Base-by-base conservation (phyloP, 2,113 vertebrate species). In the Camelus dromedarius region DNA sequence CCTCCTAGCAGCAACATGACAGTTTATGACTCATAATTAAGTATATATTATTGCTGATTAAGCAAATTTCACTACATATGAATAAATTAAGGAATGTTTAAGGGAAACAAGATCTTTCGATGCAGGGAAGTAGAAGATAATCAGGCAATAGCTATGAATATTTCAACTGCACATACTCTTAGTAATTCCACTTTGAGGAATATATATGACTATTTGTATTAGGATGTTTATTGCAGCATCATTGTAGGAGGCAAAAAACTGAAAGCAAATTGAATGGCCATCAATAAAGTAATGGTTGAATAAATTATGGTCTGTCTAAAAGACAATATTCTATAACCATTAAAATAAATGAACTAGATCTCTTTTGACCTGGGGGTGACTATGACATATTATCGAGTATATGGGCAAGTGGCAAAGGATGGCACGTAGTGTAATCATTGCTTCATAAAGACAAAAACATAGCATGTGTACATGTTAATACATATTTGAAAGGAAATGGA, bases 331-430 rank as follows among this genome's bases (percentile, higher is more conserved):
- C 30, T 87, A 19, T 5, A 95, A 35, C 67, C 93, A 83, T 54
- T 86, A 93, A 95, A 88, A 87, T 92, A 67, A 97, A 85, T 30
- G 20, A 81, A 64, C 26, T 95, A 67, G 50, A 83, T 95, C 42
- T 94, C 73, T 93, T 92, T 94, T 87, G 76, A 92, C 19, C 56
- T 82, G 28, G 19, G 28, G 20, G 10, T 77, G 4, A 76, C 30
- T 75, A 66, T 94, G 67, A 85, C 66, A 91, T 76, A 91, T 69
- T 32, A 84, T 58, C 28, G 67, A 86, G 73, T 81, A 86, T 89
- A 86, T 56, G 32, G 22, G 62, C 54, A 92, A 89, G 28, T 84
- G 18, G 54, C n/a, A 95, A 97, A 93, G n/a, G 18, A 75, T 75
- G 28, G 8, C 66, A 6, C 0, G 54, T 42, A 84, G 35, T 38